Conservation (phyloP, 1,140 invertebrate genomes). For the Drosophila bocqueti region DNA sequence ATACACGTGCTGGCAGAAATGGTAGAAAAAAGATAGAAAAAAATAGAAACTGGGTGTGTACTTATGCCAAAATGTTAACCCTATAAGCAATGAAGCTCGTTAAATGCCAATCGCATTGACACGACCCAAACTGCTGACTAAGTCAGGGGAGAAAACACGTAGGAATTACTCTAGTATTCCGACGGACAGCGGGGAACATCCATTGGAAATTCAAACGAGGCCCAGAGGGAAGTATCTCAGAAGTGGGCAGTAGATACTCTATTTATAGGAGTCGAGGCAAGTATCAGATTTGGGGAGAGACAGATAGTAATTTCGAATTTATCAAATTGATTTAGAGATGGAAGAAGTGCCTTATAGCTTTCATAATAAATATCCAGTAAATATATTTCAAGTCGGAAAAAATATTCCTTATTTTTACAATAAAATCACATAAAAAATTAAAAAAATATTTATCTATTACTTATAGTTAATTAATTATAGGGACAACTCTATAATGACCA, state of each 20-base stretch:
- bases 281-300: not conserved
- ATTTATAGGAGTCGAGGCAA: not conserved
- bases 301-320: not conserved
- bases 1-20: constrained; percentile 51
- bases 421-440: not conserved
- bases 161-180: constrained; percentile 26
- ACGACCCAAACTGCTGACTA: constrained; percentile 75
- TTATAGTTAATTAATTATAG: too few relatives aligned
- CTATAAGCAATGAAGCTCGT: constrained; percentile 68
- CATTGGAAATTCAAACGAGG: constrained; percentile 45
- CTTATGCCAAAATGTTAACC: constrained; percentile 78
- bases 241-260: constrained; percentile 16
- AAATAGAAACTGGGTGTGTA: constrained; percentile 69
- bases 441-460: not conserved
- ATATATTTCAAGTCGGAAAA: not conserved
- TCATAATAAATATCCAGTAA: not conserved
- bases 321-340: not conserved
- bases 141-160: constrained; percentile 35
- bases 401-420: too few relatives aligned
- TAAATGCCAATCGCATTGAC: constrained; percentile 80
- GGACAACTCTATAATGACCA: not conserved
- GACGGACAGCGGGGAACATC: constrained; percentile 44
- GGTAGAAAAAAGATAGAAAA: constrained; percentile 20
- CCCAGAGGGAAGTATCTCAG: constrained; percentile 17
- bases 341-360: not conserved